phyloP scores from a whole-genome alignment of 2,797 vertebrate genomes.

The Acropternis orthonyx region DNA sequence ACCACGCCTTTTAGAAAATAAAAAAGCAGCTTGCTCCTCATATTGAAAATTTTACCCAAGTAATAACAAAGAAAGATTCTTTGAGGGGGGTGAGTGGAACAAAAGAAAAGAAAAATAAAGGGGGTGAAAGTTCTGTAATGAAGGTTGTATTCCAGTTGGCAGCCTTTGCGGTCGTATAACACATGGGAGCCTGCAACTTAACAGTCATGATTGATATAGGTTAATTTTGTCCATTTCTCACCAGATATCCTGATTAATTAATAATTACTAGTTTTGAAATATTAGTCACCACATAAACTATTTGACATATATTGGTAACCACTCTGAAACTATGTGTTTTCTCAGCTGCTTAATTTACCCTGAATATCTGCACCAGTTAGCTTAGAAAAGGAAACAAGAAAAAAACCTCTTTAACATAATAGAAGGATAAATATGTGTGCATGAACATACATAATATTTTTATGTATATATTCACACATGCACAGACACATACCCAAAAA shows the following conservation, averaged over 20 bases:
- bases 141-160: neutral
- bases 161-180: neutral
- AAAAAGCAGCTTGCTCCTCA: neutral
- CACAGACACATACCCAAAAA: neutral
- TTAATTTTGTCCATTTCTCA: neutral
- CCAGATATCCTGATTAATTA: neutral
- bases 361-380: neutral
- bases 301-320: neutral
- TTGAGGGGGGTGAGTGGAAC: neutral
- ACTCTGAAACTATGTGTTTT: neutral
- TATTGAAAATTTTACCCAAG: neutral
- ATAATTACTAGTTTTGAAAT: neutral
- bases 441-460: neutral
- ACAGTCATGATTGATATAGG: accelerated
- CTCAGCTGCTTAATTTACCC: neutral
- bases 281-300: neutral
- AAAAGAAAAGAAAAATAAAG: neutral
- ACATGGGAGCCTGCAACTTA: neutral
- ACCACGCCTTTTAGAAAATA: accelerated
- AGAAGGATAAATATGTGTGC: neutral
- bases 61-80: neutral
- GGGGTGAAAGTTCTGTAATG: neutral
- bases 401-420: neutral
- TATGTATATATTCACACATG: neutral
- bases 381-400: neutral